These are phyloP conservation scores for Pseudomugil gertrudae DNA, from an alignment of 2,797 vertebrate species.

Conservation along the genomic window DNA sequence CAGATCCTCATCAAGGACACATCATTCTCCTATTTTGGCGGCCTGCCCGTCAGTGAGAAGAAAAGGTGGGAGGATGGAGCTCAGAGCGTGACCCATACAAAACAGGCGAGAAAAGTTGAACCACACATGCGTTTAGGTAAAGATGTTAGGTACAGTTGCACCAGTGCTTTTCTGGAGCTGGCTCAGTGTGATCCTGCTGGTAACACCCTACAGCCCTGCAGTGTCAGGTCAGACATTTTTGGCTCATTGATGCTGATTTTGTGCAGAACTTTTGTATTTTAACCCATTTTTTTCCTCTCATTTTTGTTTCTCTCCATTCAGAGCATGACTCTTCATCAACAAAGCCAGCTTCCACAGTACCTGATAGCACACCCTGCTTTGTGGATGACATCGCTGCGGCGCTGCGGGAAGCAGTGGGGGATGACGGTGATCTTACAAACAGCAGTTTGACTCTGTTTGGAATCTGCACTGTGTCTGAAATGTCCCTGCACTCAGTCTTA, in stretches of 20 bases:
- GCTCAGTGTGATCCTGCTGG: slow-evolving; percentile 26
- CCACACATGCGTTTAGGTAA: slow-evolving; percentile 23
- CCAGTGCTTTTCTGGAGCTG: slow-evolving; percentile 49
- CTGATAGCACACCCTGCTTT: slow-evolving; percentile 35
- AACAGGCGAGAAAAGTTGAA: slow-evolving; percentile 48
- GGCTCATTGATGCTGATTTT: background rate
- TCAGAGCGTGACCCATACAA: slow-evolving; percentile 43
- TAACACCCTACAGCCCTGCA: slow-evolving; percentile 3
- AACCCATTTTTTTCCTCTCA: too few species aligned
- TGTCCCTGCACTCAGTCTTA: slow-evolving; percentile 21
- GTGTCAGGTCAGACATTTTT: slow-evolving; percentile 63
- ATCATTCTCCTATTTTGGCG: slow-evolving; percentile 55
- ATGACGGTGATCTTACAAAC: slow-evolving; percentile 30
- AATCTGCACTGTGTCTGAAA: slow-evolving; percentile 52
- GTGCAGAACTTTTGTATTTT: background rate
- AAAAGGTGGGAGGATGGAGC: slow-evolving; percentile 58
- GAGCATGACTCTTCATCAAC: background rate
- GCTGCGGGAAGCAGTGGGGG: slow-evolving; percentile 48
- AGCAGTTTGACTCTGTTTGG: slow-evolving; percentile 62
- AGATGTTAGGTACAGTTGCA: slow-evolving; percentile 52
- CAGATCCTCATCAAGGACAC: slow-evolving; percentile 71
- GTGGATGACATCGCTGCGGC: slow-evolving; percentile 55
- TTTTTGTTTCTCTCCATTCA: background rate
- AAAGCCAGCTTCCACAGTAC: background rate
- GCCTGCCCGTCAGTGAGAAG: slow-evolving; percentile 29